Conservation (phyloP, 2,797 vertebrate genomes). For the Galago senegalensis region DNA sequence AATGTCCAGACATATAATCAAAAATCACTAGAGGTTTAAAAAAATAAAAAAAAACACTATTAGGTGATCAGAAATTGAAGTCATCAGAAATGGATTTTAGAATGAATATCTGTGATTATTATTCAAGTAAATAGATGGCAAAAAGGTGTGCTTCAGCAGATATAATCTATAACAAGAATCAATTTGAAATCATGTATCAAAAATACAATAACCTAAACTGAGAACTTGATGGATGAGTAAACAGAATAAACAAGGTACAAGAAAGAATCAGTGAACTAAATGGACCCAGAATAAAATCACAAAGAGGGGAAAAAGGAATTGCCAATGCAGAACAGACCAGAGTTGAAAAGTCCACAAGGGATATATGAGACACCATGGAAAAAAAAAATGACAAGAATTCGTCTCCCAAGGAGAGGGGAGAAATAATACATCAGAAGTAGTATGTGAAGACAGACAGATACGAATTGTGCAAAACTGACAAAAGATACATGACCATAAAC, state of each 20-base stretch:
- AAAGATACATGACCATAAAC: not conserved
- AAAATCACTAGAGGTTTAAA: not conserved
- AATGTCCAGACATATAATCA: not conserved
- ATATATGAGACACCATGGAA: not conserved
- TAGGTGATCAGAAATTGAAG: not conserved
- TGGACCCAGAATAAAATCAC: not conserved
- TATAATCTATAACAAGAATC: slow-evolving; percentile 1
- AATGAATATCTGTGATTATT: not conserved
- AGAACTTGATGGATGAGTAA: not conserved
- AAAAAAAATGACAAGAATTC: not conserved
- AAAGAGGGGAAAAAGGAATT: not conserved
- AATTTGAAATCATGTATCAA: not conserved
- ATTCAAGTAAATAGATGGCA: not conserved
- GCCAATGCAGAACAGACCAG: not conserved
- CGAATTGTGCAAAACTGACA: not conserved
- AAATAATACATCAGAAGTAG: not conserved
- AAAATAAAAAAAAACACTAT: not conserved
- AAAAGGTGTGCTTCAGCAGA: not conserved
- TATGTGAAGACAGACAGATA: not conserved
- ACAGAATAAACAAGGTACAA: not conserved
- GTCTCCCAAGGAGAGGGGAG: not conserved
- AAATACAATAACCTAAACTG: not conserved
- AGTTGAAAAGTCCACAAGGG: not conserved
- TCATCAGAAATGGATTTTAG: not conserved
- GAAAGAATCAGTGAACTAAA: slow-evolving; percentile 27